These are phyloP conservation scores for Diploptera punctata DNA, from an alignment of 2,888 invertebrate genomes.

Conservation along the genomic window DNA sequence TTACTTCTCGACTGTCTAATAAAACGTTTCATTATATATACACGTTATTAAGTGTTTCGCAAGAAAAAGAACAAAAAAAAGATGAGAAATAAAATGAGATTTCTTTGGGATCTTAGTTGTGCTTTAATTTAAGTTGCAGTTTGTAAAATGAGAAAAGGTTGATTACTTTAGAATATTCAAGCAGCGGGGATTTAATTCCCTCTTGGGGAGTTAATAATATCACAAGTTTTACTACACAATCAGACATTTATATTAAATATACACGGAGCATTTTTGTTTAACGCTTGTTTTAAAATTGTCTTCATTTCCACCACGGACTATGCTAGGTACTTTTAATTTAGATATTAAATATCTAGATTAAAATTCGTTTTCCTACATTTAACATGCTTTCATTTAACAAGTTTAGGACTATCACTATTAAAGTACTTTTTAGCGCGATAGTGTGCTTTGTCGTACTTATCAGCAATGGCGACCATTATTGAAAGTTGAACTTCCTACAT, in stretches of 20 bases:
- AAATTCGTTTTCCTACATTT: too few relatives aligned
- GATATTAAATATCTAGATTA: too few relatives aligned
- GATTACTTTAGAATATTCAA: background rate
- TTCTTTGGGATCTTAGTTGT: conserved; percentile 2
- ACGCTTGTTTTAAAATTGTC: conserved; percentile 10
- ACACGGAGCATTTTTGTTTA: background rate
- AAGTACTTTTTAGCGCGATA: too few relatives aligned
- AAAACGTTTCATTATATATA: background rate
- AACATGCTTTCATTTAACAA: too few relatives aligned
- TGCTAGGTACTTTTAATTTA: too few relatives aligned
- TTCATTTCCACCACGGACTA: conserved; percentile 12
- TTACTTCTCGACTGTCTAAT: background rate
- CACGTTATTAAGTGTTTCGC: conserved; percentile 2
- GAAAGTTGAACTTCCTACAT: too few relatives aligned
- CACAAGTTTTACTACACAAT: background rate
- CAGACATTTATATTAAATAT: background rate
- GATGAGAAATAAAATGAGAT: background rate
- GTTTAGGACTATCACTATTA: too few relatives aligned
- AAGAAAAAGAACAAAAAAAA: background rate
- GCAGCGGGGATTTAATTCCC: background rate
- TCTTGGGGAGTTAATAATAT: background rate
- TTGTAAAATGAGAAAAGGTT: background rate
- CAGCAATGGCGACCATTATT: too few relatives aligned
- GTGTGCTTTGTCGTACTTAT: too few relatives aligned
- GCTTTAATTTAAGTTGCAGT: conserved; percentile 15